Conservation (phyloP, 2,113 vertebrate species). For the Microcebus murinus region DNA sequence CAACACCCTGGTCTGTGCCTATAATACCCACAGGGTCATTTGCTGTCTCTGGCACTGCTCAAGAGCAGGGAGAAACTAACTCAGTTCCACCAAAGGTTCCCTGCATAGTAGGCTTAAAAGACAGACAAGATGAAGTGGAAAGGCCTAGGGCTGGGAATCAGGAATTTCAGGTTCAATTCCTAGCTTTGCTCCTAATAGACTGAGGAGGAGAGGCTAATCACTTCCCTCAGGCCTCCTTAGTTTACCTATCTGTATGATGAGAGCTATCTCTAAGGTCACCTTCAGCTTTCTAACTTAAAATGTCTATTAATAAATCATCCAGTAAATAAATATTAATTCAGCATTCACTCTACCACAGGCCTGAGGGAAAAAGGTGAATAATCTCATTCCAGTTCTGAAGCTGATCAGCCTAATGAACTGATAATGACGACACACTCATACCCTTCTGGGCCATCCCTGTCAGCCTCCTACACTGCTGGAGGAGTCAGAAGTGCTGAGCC, state of each 20-base stretch:
- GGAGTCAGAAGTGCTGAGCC: not conserved
- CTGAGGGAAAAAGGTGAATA: constrained; percentile 33
- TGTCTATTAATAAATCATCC: constrained; percentile 2
- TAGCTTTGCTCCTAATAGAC: not conserved
- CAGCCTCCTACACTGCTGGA: constrained; percentile 2
- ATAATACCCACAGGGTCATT: not conserved
- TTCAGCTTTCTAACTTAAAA: constrained; percentile 48
- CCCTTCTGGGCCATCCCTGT: not conserved
- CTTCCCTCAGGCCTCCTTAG: constrained; percentile 43
- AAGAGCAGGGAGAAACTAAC: not conserved
- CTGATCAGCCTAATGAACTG: constrained; percentile 1
- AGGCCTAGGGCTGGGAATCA: not conserved
- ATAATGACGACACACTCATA: not conserved
- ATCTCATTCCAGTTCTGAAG: not conserved
- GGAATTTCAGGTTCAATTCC: constrained; percentile 24
- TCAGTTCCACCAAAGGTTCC: not conserved
- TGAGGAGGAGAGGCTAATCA: not conserved
- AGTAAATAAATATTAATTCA: constrained; percentile 30
- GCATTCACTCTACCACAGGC: constrained; percentile 2
- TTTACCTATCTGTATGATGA: not conserved
- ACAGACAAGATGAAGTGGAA: not conserved
- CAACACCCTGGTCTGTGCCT: not conserved
- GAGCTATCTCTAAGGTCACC: constrained; percentile 22
- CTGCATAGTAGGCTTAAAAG: not conserved
- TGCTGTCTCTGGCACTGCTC: not conserved